Percentiles rank a stretch among this genome's conserved stretches.
Evolutionary conservation across 2,888 invertebrate genomes (phyloP).

Genomic region (Stenotaenia linearis): DNA sequence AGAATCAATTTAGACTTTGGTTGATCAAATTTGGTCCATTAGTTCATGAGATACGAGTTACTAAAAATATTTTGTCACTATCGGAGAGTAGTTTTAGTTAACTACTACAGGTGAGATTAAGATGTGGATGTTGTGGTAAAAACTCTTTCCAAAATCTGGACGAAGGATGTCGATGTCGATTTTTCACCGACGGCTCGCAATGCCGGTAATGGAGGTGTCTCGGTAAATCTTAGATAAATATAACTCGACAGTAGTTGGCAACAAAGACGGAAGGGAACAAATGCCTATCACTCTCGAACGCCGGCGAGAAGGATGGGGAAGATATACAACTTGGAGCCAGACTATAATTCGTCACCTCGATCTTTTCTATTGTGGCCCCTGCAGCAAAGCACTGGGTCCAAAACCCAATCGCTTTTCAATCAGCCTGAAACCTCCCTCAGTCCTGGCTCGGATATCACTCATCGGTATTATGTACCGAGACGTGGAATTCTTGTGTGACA

Average conservation of each 20-base stretch:
- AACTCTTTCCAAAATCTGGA: no score
- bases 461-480: background rate
- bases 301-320: background rate
- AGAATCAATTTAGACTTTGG: no score
- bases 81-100: no score
- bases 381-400: background rate
- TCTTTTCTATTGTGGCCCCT: background rate
- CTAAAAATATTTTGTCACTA: no score
- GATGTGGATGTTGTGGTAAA: no score
- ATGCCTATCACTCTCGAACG: background rate
- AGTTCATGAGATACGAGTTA: no score
- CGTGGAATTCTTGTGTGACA: background rate
- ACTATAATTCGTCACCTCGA: background rate
- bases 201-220: no score
- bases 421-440: background rate
- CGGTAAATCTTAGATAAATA: no score
- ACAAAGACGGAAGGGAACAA: background rate
- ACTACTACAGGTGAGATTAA: no score
- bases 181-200: no score
- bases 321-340: background rate
- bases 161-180: no score
- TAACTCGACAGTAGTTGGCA: background rate
- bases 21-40: no score
- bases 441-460: background rate
- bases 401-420: background rate